Evolutionary conservation across 2,888 invertebrate species (phyloP).

Genomic region (Ormyrus labotus): DNA sequence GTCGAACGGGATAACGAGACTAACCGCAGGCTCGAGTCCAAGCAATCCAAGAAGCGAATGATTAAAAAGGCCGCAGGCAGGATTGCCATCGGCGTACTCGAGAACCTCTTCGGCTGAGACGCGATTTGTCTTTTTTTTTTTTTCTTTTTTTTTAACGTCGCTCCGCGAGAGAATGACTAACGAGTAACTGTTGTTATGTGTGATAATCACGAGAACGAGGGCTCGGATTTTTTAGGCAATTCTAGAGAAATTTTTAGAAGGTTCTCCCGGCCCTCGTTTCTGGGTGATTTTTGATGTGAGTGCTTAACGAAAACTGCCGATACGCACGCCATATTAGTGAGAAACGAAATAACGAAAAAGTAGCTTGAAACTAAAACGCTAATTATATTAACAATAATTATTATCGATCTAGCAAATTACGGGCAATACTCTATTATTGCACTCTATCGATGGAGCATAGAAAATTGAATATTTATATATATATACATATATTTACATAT

Average conservation of each 20-base stretch:
- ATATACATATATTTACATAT: not conserved
- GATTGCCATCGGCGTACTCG: constrained; percentile 54
- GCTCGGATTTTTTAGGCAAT: not conserved
- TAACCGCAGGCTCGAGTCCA: constrained; percentile 50
- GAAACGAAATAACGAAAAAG: constrained; percentile 18
- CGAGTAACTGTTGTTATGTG: no score
- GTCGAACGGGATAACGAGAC: constrained; percentile 50
- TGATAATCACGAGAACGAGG: no score
- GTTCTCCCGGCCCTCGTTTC: constrained; percentile 1
- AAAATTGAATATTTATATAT: no score
- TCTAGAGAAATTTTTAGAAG: not conserved
- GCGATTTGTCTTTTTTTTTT: not conserved
- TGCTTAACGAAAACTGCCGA: constrained; percentile 34
- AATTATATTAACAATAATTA: constrained; percentile 19
- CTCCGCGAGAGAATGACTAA: not conserved
- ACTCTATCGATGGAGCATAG: not conserved
- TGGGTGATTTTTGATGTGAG: not conserved
- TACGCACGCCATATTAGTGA: constrained; percentile 19
- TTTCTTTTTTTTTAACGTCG: not conserved
- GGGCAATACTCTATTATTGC: not conserved
- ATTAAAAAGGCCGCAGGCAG: constrained; percentile 54
- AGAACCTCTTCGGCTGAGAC: constrained; percentile 53
- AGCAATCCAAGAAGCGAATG: constrained; percentile 25
- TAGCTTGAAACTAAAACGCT: constrained; percentile 22
- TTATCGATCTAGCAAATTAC: constrained; percentile 15